Base-by-base conservation (phyloP, 2,888 invertebrate genomes). In the Seladonia tumulorum region DNA sequence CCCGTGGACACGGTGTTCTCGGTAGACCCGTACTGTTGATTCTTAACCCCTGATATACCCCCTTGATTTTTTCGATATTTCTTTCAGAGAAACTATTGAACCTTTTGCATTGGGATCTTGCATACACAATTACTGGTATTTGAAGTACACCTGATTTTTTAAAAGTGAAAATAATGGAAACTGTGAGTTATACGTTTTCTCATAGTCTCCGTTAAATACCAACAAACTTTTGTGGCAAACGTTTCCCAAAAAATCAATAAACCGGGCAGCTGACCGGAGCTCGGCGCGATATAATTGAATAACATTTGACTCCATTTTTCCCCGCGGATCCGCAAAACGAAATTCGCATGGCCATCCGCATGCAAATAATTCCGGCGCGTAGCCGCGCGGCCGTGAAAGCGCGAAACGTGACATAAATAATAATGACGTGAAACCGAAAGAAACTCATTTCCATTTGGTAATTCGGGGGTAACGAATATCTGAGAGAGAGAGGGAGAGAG, bases 371-470 rank as follows among this genome's bases (percentile, higher is more conserved):
- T 63, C 29, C 25, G 16, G 2, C 14, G 12, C n/a, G n/a, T 10
- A 57, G 57, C n/a, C 57, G 25, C 60, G 60, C 63, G 63, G 29
- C 63, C 29, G 29, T 63, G 63, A 63, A 63, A 29, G 29, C 8
- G 18, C 5, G 63, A 14, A 63, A 63, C 63, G 63, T 63, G 63
- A 63, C 63, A 29, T 63, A 29, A 63, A 63, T 63, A 29, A 63
- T 63, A 63, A 63, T 29, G 29, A 63, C 63, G 63, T 16, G 63
- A 29, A 29, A 18, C 29, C 29, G 63, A 63, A 63, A 63, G 63
- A 63, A 63, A 18, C 63, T 63, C 7, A 63, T 63, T 63, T 63
- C 63, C 63, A 63, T 63, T 63, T 63, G 63, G 25, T 63, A 63
- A 63, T 63, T 63, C 29, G 29, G 2, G 60, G 63, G 63, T 63